These are phyloP conservation scores for Agonopterix heracliana DNA, from an alignment of 2,888 invertebrate species.

Conservation along the genomic window DNA sequence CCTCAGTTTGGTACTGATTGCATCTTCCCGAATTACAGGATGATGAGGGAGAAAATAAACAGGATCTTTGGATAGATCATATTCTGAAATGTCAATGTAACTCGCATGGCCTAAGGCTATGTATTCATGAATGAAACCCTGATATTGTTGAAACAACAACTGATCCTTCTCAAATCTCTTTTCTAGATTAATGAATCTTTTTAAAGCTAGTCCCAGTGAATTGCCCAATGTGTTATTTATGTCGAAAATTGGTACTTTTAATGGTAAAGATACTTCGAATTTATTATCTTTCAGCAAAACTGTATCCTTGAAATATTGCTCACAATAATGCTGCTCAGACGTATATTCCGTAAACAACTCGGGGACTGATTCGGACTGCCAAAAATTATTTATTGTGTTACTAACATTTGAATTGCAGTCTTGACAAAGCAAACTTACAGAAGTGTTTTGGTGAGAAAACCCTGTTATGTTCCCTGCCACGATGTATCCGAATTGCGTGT, in stretches of 20 bases:
- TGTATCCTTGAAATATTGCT: neutral
- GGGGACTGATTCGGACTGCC: conserved; percentile 7
- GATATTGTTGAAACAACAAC: conserved; percentile 3
- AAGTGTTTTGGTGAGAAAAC: neutral
- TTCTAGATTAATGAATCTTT: conserved; percentile 10
- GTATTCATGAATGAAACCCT: conserved; percentile 11
- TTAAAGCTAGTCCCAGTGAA: conserved; percentile 8
- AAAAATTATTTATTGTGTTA: neutral
- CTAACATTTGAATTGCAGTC: conserved; percentile 6
- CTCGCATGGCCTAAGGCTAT: conserved; percentile 8
- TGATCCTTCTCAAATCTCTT: conserved; percentile 7
- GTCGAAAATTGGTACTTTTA: conserved; percentile 9
- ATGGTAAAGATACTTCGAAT: conserved; percentile 13
- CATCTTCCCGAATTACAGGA: neutral
- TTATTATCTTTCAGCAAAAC: conserved; percentile 7
- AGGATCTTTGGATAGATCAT: conserved; percentile 2
- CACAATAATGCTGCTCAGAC: conserved; percentile 5
- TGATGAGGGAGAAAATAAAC: conserved; percentile 10
- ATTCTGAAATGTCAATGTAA: too few relatives aligned
- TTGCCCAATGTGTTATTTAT: conserved; percentile 4
- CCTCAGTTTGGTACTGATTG: neutral
- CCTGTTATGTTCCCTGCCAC: conserved; percentile 7
- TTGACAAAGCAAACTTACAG: neutral
- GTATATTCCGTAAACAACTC: conserved; percentile 6
- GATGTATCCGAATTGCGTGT: conserved; percentile 10